A percentile compares a stretch with the other conserved stretches of the same genome.
Conservation (phyloP, 2,113 vertebrate species). For the Saguinus imperator region DNA sequence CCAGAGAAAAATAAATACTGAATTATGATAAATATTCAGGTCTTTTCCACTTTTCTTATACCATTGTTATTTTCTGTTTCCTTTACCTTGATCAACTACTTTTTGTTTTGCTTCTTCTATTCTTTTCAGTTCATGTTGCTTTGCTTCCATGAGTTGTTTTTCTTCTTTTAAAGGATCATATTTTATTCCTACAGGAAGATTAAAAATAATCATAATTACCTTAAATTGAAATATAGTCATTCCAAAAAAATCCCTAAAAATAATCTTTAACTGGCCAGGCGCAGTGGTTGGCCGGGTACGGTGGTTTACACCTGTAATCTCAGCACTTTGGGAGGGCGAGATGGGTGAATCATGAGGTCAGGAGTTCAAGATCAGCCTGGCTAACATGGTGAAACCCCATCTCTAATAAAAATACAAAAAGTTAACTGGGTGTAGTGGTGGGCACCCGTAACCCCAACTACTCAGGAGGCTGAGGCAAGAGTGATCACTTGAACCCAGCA, state of each 20-base stretch:
- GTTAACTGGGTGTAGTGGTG: no score
- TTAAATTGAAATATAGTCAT: neutral
- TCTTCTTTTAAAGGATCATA: slow-evolving; percentile 97
- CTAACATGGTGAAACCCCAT: no score
- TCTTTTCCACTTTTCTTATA: neutral
- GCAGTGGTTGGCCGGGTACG: fast-evolving
- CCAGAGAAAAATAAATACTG: slow-evolving; percentile 13
- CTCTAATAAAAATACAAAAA: no score
- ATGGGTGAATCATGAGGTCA: no score
- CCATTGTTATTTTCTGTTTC: neutral
- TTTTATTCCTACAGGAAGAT: slow-evolving; percentile 90
- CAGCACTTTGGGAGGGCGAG: no score
- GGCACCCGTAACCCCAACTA: no score
- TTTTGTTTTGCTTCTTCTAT: slow-evolving; percentile 98
- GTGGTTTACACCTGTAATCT: no score
- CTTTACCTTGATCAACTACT: slow-evolving; percentile 93
- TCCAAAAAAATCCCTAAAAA: slow-evolving; percentile 48
- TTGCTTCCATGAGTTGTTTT: slow-evolving; percentile 92
- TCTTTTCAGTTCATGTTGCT: slow-evolving; percentile 93
- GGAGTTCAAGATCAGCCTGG: no score
- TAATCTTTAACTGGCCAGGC: neutral
- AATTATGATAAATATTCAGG: neutral
- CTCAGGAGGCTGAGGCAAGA: no score
- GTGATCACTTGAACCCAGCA: no score
- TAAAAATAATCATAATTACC: neutral